Evolutionary conservation across 2,797 vertebrate genomes (phyloP), one percentile per base, ranked within the genome.

Genomic region (Champsocephalus gunnari): DNA sequence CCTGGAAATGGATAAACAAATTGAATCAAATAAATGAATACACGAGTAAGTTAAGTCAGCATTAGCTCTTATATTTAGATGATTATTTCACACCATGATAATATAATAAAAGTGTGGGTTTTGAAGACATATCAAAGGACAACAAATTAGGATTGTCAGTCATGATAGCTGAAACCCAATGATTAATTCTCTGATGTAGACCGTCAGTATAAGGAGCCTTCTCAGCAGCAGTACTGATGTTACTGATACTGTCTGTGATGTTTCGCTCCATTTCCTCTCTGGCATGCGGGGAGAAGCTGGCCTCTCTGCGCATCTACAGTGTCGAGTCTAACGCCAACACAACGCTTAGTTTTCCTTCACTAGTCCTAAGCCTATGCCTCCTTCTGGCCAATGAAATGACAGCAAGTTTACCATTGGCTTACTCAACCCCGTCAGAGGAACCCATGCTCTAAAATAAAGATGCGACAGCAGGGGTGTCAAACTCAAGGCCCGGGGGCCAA

Each of bases 271-370:
- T 44, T 44, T 70, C 13, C 55, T 34, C 57, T 38, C 53, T 49
- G 10, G 28, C 16, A 7, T 45, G 55, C 56, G 57, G 5, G 28
- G 32, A 54, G 45, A 16, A 16, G 41, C 24, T 44, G 3, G 51
- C 14, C 21, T 53, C 53, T 21, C 58, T 63, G n/a, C 58, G 19
- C 12, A 21, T 76, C 81, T 70, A 73, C 70, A 62, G 49, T 55
- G 62, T 67, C 49, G 69, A 76, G 80, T 64, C 73, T n/a, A n/a
- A 21, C 9, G 5, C 73, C 73, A 79, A 21, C 32, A 45, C 5
- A 59, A 43, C 66, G 60, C 53, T 80, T 60, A 76, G 66, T 86
- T 80, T 78, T 75, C 66, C 49, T 77, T 70, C 49, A 68, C 71
- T 70, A 64, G 61, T 58, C 34, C 50, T 21, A 49, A 51, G 54